A percentile compares a stretch with the other conserved stretches of the same genome.
Evolutionary conservation across 2,888 invertebrate genomes (phyloP).

Genomic region (Lepidochitona cinerea): DNA sequence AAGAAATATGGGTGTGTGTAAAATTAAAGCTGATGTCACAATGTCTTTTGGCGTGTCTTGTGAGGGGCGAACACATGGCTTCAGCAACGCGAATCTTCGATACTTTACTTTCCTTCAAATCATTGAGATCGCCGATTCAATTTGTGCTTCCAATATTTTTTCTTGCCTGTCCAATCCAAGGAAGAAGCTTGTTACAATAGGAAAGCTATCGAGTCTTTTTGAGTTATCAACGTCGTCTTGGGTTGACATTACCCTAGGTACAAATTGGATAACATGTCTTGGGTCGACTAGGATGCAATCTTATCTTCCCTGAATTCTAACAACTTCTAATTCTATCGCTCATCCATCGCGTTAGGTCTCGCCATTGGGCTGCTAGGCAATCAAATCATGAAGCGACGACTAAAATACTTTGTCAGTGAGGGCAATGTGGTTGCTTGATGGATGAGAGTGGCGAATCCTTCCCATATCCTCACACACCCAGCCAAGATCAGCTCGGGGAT

Average conservation of each 20-base stretch:
- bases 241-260: background rate
- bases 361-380: background rate
- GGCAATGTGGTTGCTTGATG: background rate
- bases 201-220: background rate
- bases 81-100: too few relatives aligned
- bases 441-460: background rate
- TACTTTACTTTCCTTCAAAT: too few relatives aligned
- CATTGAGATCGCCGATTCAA: background rate
- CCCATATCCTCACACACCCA: too few relatives aligned
- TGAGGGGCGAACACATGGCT: background rate
- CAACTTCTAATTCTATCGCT: background rate
- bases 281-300: background rate
- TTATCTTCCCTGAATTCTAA: background rate
- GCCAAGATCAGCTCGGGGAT: too few relatives aligned
- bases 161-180: background rate
- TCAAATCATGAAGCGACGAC: conserved; percentile 4
- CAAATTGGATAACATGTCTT: background rate
- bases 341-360: background rate
- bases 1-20: background rate
- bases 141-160: conserved; percentile 3
- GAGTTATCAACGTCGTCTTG: background rate
- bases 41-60: background rate
- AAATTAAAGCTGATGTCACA: conserved; percentile 2
- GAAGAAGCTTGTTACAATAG: conserved; percentile 1
- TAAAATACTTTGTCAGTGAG: conserved; percentile 5